Evolutionary conservation across 2,888 invertebrate genomes (phyloP).

Genomic region (Brachypalpus laphriformis): DNA sequence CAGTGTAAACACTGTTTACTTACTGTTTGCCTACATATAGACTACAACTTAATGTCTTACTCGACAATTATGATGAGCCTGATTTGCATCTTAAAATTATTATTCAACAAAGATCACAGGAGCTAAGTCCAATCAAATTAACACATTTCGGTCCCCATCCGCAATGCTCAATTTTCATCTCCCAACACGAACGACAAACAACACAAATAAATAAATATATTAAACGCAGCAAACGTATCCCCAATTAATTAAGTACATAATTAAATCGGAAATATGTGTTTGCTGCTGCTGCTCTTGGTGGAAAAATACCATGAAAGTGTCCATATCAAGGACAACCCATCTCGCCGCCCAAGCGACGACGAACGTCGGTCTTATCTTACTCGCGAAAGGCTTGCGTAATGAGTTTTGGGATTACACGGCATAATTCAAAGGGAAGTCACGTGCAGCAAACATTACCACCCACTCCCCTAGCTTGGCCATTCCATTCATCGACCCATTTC

Average conservation of each 20-base stretch:
- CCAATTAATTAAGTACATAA: constrained; percentile 71
- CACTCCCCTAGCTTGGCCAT: background rate
- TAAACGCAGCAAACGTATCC: constrained; percentile 52
- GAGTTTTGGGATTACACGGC: constrained; percentile 46
- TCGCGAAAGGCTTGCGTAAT: constrained; percentile 62
- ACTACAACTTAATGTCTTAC: background rate
- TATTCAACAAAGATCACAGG: background rate
- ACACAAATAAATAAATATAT: constrained; percentile 27
- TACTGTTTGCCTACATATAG: too few relatives aligned
- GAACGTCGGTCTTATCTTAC: constrained; percentile 34
- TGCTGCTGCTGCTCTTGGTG: constrained; percentile 9
- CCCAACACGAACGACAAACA: constrained; percentile 16
- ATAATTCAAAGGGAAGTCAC: constrained; percentile 70
- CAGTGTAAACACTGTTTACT: too few relatives aligned
- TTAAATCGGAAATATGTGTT: constrained; percentile 67
- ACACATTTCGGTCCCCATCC: constrained; percentile 6
- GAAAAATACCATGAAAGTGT: constrained; percentile 54
- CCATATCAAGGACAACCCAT: constrained; percentile 32
- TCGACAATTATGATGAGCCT: background rate
- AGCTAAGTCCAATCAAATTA: constrained; percentile 31
- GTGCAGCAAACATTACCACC: constrained; percentile 62
- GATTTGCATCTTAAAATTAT: constrained; percentile 5
- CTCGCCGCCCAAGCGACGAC: background rate
- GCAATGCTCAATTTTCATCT: constrained; percentile 28
- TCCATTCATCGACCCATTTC: constrained; percentile 60